Conservation (phyloP, 1,140 invertebrate genomes). For the Marisa cornuarietis region DNA sequence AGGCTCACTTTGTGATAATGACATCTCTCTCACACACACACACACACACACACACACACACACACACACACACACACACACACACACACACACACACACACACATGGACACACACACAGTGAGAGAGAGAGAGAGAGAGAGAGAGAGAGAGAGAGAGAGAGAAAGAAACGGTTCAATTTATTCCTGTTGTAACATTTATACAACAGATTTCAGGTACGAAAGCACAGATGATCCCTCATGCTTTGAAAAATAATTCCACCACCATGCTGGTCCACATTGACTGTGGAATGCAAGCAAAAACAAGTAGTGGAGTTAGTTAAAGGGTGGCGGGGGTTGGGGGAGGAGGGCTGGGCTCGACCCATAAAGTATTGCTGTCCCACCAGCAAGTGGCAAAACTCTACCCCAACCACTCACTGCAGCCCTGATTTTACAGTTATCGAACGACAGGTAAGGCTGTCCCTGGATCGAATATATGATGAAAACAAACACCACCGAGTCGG, state of each 20-base stretch:
- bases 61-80: constrained; percentile 2
- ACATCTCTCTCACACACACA: no score
- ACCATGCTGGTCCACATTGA: no score
- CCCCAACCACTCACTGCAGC: not conserved
- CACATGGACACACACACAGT: no score
- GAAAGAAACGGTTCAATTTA: no score
- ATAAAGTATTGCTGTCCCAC: no score
- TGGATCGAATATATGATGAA: not conserved
- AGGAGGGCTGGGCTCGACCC: not conserved
- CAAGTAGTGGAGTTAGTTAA: not conserved
- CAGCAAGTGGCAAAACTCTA: no score
- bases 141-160: no score
- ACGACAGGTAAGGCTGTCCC: not conserved
- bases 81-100: constrained; percentile 7
- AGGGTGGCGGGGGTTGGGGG: not conserved
- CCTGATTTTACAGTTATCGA: not conserved
- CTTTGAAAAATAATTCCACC: not conserved
- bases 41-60: not conserved
- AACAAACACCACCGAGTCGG: not conserved
- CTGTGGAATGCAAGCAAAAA: not conserved
- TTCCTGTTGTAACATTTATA: not conserved
- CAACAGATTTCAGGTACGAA: no score
- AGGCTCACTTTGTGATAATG: no score
- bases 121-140: no score
- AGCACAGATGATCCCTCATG: no score